Evolutionary conservation across 2,888 invertebrate species (phyloP).

Genomic region (Ochropleura plecta): DNA sequence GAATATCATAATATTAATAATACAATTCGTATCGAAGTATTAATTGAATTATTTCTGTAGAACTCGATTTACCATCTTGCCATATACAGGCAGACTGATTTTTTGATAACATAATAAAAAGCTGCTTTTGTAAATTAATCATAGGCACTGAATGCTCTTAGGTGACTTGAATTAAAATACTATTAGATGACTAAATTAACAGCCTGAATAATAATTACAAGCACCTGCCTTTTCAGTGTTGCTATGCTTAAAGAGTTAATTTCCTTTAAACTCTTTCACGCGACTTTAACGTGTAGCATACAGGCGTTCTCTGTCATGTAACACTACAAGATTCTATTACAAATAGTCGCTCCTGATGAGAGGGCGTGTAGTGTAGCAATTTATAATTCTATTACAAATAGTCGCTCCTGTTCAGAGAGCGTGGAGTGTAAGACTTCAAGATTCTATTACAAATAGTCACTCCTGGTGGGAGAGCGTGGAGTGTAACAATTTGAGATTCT

Average conservation of each 20-base stretch:
- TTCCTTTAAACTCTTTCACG: conserved; percentile 8
- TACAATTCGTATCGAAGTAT: conserved; percentile 38
- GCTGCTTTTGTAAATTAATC: conserved; percentile 23
- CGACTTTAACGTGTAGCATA: background rate
- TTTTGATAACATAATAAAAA: conserved; percentile 29
- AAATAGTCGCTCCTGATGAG: too few species aligned
- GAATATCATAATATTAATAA: conserved; percentile 58
- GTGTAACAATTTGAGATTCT: too few species aligned
- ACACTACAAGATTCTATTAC: too few species aligned
- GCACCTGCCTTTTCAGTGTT: conserved; percentile 47
- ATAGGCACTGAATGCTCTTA: conserved; percentile 26
- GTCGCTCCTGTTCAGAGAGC: too few species aligned
- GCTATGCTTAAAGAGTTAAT: background rate
- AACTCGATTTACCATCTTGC: conserved; percentile 18
- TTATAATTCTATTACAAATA: too few species aligned
- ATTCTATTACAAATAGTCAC: too few species aligned
- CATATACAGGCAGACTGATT: conserved; percentile 8
- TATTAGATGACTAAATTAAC: conserved; percentile 60
- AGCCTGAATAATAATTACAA: conserved; percentile 46
- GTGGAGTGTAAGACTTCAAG: too few species aligned
- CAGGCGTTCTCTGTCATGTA: background rate
- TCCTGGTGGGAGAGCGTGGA: too few species aligned
- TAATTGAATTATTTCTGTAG: conserved; percentile 52
- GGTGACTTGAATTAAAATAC: conserved; percentile 61
- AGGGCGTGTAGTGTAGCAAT: too few species aligned